Conservation (phyloP, 2,888 invertebrate species). For the Timandra comae region DNA sequence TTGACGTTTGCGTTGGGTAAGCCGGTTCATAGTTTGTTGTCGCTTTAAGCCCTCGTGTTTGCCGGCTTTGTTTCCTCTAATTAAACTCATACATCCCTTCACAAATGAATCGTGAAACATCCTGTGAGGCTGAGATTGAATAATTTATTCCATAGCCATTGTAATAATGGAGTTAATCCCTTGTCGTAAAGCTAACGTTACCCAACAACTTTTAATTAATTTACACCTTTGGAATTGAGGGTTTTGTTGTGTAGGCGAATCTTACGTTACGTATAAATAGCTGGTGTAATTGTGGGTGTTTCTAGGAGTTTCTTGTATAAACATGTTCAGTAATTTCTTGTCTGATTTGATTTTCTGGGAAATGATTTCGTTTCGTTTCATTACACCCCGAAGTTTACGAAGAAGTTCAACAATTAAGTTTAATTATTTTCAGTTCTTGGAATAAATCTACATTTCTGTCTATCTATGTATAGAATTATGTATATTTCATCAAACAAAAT, state of each 20-base stretch:
- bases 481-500: too few relatives aligned
- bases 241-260: neutral
- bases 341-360: too few relatives aligned
- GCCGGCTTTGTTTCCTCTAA: slow-evolving; percentile 36
- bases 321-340: too few relatives aligned
- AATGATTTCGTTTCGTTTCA: too few relatives aligned
- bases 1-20: slow-evolving; percentile 18
- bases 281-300: too few relatives aligned
- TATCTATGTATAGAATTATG: too few relatives aligned
- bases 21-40: slow-evolving; percentile 23
- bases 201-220: slow-evolving; percentile 13
- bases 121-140: slow-evolving; percentile 15
- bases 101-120: slow-evolving; percentile 29
- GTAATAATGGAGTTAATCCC: slow-evolving; percentile 22
- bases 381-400: too few relatives aligned
- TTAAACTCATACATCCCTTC: slow-evolving; percentile 28
- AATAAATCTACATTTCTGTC: too few relatives aligned
- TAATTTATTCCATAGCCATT: slow-evolving; percentile 20
- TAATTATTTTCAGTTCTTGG: too few relatives aligned
- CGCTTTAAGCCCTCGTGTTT: slow-evolving; percentile 22
- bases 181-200: slow-evolving; percentile 13
- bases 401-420: too few relatives aligned
- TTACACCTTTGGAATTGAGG: slow-evolving; percentile 5
- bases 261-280: neutral
- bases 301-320: too few relatives aligned